These are phyloP conservation scores for Tetramorium bicarinatum DNA, from an alignment of 2,888 invertebrate genomes.

Conservation along the genomic window DNA sequence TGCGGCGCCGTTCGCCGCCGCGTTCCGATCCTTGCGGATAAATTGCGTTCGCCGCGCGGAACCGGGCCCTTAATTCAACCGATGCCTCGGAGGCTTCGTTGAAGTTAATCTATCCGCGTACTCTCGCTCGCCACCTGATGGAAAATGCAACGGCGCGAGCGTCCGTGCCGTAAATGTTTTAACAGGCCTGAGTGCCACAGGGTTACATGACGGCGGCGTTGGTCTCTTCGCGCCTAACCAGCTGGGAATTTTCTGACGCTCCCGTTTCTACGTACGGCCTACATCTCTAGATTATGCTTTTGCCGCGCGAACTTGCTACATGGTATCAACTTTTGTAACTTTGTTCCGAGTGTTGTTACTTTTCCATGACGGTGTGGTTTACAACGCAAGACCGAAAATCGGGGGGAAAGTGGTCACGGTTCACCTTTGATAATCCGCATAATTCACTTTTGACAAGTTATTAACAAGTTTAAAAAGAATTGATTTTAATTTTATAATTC, in stretches of 20 bases:
- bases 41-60: slow-evolving; percentile 54
- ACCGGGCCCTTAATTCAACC: slow-evolving; percentile 45
- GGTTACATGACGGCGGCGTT: slow-evolving; percentile 13
- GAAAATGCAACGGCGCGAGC: slow-evolving; percentile 46
- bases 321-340: neutral
- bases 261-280: neutral
- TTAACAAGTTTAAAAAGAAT: slow-evolving; percentile 3
- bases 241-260: slow-evolving; percentile 38
- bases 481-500: neutral
- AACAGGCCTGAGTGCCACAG: slow-evolving; percentile 50
- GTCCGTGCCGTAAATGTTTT: slow-evolving; percentile 47
- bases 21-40: slow-evolving; percentile 59
- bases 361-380: neutral
- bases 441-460: neutral
- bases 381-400: neutral
- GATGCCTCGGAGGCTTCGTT: slow-evolving; percentile 51
- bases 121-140: slow-evolving; percentile 46
- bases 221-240: slow-evolving; percentile 41
- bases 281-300: slow-evolving; percentile 17
- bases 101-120: slow-evolving; percentile 53
- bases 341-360: slow-evolving; percentile 7
- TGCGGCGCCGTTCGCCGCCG: slow-evolving; percentile 37
- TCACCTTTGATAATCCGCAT: neutral
- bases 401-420: neutral
- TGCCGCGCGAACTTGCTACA: neutral